phyloP scores from a whole-genome alignment of 92 coral and sea anemone species.

The Ricordea florida region DNA sequence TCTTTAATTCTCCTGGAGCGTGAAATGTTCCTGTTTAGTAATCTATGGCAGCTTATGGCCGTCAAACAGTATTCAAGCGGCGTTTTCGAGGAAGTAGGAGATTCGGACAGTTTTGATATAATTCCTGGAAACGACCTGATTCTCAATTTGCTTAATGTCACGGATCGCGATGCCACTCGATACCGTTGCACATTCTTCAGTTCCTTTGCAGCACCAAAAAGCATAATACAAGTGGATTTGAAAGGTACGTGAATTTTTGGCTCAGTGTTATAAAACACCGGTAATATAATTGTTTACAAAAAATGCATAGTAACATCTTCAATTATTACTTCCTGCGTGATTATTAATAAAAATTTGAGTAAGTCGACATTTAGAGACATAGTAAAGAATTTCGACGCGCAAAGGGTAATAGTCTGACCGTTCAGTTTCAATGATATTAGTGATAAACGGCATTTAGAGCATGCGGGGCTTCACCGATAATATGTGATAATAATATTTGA shows the following conservation, averaged over 20 bases:
- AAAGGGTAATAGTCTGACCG: too few relatives aligned
- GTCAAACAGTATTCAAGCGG: slow-evolving; percentile 34
- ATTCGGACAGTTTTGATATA: slow-evolving; percentile 1
- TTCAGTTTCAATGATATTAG: too few relatives aligned
- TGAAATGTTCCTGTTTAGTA: slow-evolving; percentile 63
- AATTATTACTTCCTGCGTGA: too few relatives aligned
- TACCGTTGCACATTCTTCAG: slow-evolving; percentile 77
- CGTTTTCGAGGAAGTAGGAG: background rate
- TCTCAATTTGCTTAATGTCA: slow-evolving; percentile 42
- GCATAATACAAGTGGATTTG: slow-evolving; percentile 47
- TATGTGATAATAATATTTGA: too few relatives aligned
- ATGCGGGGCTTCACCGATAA: too few relatives aligned
- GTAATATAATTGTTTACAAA: too few relatives aligned
- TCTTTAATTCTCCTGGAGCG: slow-evolving; percentile 66
- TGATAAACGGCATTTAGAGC: too few relatives aligned
- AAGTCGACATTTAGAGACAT: too few relatives aligned
- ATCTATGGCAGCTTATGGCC: slow-evolving; percentile 68
- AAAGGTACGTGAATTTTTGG: slow-evolving; percentile 43
- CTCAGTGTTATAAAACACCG: too few relatives aligned
- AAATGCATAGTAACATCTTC: too few relatives aligned
- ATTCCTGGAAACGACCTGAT: slow-evolving; percentile 39
- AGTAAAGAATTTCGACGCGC: too few relatives aligned
- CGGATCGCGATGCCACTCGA: slow-evolving; percentile 60
- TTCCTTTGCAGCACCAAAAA: slow-evolving; percentile 55
- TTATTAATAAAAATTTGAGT: too few relatives aligned